Percentiles rank a stretch among this genome's conserved stretches.
Evolutionary conservation across 2,888 invertebrate species (phyloP).

Genomic region (Megaustenia siamemsis): DNA sequence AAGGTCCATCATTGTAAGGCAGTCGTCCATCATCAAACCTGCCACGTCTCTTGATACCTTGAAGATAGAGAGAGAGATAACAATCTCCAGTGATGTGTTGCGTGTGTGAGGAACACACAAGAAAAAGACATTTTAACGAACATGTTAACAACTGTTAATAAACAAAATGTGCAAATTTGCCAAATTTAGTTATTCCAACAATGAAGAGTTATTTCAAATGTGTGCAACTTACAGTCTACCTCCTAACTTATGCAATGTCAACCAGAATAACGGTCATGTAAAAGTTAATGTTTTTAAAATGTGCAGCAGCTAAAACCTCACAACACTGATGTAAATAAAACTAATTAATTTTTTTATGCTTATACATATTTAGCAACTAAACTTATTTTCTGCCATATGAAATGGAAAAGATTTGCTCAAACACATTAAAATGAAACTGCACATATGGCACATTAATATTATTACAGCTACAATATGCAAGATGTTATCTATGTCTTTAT

Average conservation of each 20-base stretch:
- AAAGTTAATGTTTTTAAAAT: no score
- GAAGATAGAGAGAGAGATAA: neutral
- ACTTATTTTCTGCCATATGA: no score
- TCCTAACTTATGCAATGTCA: neutral
- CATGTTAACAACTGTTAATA: neutral
- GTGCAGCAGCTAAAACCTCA: no score
- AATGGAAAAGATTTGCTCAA: no score
- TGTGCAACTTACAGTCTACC: neutral
- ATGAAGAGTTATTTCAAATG: neutral
- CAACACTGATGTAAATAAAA: no score
- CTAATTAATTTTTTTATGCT: no score
- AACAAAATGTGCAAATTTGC: neutral
- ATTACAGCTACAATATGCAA: no score
- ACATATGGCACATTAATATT: no score
- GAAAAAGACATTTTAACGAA: neutral
- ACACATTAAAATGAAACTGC: no score
- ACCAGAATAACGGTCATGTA: no score
- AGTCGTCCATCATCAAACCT: constrained; percentile 8
- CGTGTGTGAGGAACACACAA: neutral
- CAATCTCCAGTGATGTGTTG: neutral
- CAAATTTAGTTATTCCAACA: neutral
- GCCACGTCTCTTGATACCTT: constrained; percentile 48
- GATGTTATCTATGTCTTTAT: no score
- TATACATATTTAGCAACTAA: no score
- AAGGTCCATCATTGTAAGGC: neutral